Percentiles rank a stretch among this genome's conserved stretches.
Conservation (phyloP, 37 sponge, comb jelly and placozoan genomes). For the Ianthella basta region DNA sequence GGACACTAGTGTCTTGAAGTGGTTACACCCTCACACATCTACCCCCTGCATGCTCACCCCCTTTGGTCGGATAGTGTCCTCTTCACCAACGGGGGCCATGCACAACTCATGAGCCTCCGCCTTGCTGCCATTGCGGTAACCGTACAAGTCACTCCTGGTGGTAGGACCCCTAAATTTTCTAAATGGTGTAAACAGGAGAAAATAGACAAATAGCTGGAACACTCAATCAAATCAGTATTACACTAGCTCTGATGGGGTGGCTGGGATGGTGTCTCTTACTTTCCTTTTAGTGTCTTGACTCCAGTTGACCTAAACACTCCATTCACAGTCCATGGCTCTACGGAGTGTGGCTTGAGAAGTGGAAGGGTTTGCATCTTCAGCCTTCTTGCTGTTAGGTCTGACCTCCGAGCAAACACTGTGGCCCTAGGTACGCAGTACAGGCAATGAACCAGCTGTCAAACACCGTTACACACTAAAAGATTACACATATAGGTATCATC, state of each 20-base stretch:
- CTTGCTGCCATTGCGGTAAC: constrained; percentile 50
- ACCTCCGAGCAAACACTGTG: constrained; percentile 48
- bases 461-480: neutral
- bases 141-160: constrained; percentile 50
- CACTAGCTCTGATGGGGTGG: neutral
- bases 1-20: no score
- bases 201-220: neutral
- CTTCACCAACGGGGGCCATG: constrained; percentile 57
- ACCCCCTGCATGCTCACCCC: neutral
- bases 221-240: neutral
- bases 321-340: constrained; percentile 44
- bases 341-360: neutral
- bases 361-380: constrained; percentile 34
- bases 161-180: constrained; percentile 51
- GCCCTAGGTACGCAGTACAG: constrained; percentile 28
- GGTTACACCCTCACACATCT: no score
- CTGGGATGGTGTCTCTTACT: neutral
- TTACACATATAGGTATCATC: no score
- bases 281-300: constrained; percentile 40
- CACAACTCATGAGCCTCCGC: constrained; percentile 53
- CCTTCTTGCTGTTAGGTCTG: constrained; percentile 27
- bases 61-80: constrained; percentile 46
- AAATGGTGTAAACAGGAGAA: neutral
- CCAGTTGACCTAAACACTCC: constrained; percentile 56
- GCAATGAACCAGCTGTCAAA: neutral